Evolutionary conservation across 1,140 invertebrate species (phyloP), one percentile per base, ranked within the genome.

Genomic region (Euschistus heros): DNA sequence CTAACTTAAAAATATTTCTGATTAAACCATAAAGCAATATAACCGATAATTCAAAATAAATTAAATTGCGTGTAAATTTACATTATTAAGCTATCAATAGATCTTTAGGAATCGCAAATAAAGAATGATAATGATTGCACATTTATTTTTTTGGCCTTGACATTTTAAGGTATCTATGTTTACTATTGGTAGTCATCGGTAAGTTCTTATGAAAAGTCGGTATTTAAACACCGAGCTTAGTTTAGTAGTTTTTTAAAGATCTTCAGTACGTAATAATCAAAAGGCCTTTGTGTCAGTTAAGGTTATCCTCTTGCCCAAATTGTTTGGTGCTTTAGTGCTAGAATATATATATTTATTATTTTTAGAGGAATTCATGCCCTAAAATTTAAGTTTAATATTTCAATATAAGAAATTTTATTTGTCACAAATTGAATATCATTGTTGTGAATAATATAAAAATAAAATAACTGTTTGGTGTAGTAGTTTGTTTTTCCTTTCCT

Each of bases 321-420:
- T 55, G 22, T 22, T 55, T 55, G 52, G 52, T 55, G 52, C 52
- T 55, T 18, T 18, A 20, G n/a, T 55, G 13, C n/a, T 55, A 55
- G 52, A 55, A 22, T 30, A 30, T 30, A 55, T 55, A 55, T 55
- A 55, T 55, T 55, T 55, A 55, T 55, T 55, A 55, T 55, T 55
- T 55, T 55, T 20, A 22, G 18, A 20, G 15, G 18, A 47, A 20
- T 14, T 10, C n/a, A 55, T 24, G 52, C n/a, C 22, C 52, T 55
- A 20, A 55, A 22, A 55, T 55, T 55, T 55, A 55, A 55, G 52
- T 55, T 55, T 55, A 55, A 55, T 55, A 55, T 55, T 55, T 55
- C 52, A 55, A 55, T 55, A 55, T 55, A 55, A 55, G 52, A 55
- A 24, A 22, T 20, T 55, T 22, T 47, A 47, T 22, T 22, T 55